These are phyloP conservation scores for Entomyzon cyanotis DNA, from an alignment of 2,113 vertebrate species.

Conservation along the genomic window DNA sequence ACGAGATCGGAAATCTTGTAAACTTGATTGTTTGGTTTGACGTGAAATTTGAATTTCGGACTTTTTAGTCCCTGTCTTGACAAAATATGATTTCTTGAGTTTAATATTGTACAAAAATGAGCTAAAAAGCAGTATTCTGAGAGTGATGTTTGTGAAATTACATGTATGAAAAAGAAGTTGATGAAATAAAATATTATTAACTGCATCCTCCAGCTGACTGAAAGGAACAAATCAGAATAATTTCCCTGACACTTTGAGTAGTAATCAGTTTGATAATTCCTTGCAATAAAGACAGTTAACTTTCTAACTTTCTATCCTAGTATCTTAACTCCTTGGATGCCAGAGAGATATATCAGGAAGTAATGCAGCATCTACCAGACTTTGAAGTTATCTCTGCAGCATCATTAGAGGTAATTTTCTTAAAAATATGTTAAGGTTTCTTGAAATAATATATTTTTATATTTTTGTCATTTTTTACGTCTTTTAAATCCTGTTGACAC, in stretches of 20 bases:
- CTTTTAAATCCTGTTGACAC: neutral
- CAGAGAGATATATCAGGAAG: conserved; percentile 90
- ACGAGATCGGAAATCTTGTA: neutral
- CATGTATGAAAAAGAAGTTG: neutral
- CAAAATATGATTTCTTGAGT: neutral
- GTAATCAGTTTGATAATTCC: neutral
- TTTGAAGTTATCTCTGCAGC: conserved; percentile 82
- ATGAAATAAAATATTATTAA: neutral
- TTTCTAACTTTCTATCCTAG: conserved; percentile 72
- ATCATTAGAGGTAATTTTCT: conserved; percentile 82
- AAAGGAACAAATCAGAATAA: neutral
- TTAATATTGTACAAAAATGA: neutral
- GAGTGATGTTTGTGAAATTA: neutral
- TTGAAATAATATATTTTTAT: neutral
- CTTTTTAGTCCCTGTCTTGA: neutral
- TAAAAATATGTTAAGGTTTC: neutral
- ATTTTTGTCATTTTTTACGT: neutral
- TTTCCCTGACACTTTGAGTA: neutral
- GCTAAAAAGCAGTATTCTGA: neutral
- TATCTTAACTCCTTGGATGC: conserved; percentile 90
- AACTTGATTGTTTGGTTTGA: neutral
- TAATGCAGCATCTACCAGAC: conserved; percentile 87
- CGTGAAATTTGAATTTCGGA: neutral
- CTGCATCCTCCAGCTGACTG: neutral
- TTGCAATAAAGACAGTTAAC: neutral